phyloP scores from a whole-genome alignment of 2,888 invertebrate species.

The Tachina fera region DNA sequence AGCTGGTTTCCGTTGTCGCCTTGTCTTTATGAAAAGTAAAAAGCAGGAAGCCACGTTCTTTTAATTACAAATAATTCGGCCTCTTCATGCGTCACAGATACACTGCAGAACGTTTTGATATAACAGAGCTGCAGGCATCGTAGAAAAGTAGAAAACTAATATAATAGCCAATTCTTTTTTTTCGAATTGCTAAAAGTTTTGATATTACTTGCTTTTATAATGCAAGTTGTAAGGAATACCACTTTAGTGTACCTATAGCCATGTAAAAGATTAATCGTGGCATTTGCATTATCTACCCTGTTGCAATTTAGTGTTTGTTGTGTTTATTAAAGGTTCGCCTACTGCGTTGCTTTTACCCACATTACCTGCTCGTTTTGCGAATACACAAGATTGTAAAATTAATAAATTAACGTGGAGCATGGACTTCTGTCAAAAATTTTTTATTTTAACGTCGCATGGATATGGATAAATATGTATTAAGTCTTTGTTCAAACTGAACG shows the following conservation, averaged over 20 bases:
- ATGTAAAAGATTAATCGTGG: not conserved
- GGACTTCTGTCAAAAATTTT: slow-evolving; percentile 64
- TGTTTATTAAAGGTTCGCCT: not conserved
- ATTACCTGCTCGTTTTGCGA: not conserved
- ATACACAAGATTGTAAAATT: slow-evolving; percentile 54
- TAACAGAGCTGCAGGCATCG: no score
- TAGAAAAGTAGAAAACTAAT: no score
- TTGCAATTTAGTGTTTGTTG: not conserved
- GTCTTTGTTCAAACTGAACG: slow-evolving; percentile 50
- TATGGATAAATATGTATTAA: slow-evolving; percentile 53
- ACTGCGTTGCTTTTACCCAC: not conserved
- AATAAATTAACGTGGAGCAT: slow-evolving; percentile 59
- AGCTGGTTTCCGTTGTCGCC: slow-evolving; percentile 64
- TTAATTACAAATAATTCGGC: slow-evolving; percentile 27
- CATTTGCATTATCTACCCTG: not conserved
- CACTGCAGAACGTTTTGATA: not conserved
- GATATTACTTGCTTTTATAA: no score
- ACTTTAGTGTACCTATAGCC: not conserved
- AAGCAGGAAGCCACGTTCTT: slow-evolving; percentile 14
- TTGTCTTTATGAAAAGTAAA: slow-evolving; percentile 22
- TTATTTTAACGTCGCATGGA: slow-evolving; percentile 64
- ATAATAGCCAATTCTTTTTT: no score
- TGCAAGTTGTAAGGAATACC: not conserved
- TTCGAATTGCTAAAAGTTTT: no score
- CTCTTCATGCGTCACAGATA: not conserved